Evolutionary conservation across 92 coral and sea anemone genomes (phyloP), one percentile per base, ranked within the genome.

Genomic region (Zoanthus sociatus): DNA sequence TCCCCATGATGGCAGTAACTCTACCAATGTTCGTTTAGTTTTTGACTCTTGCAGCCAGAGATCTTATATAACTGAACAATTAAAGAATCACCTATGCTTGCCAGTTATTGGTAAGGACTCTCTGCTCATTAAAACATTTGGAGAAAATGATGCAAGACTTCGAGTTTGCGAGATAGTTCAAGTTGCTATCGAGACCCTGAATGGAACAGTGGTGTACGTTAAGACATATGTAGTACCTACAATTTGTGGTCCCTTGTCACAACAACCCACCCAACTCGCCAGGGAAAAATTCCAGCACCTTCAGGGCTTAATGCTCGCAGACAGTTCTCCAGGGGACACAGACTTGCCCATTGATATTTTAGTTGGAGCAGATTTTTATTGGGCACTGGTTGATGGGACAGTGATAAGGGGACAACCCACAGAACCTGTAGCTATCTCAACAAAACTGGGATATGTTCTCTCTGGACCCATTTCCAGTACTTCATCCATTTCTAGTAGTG

Each of bases 31-130:
- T 47, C 42, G 63, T 7, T 18, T 75, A 0, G 60, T 48, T 5
- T 75, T 75, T 18, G 79, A 75, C 11, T 17, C 37, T 13, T 75
- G 61, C 9, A 72, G 55, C 55, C 77, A 44, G 13, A 73, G 77
- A 44, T 13, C 12, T 5, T 42, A 44, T 6, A 7, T 77, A 26
- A 30, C 50, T 3, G 82, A 30, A 32, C 7, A 42, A 1, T 17
- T 73, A 20, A 42, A 73, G 14, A 73, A 17, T 9, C 9, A 7
- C 0, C 77, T 73, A 17, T 15, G 21, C 31, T 44, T 73, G 12
- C 77, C 30, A 37, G 54, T 73, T 3, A 73, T 44, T 44, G 13
- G 77, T n/a, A 44, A 73, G 30, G 31, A 73, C 26, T 26, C 26
- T 0, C 26, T 26, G 26, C 26, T 26, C 0, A 26, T 26, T 26